phyloP scores from a whole-genome alignment of 1,140 invertebrate species.

The Orius laevigatus region DNA sequence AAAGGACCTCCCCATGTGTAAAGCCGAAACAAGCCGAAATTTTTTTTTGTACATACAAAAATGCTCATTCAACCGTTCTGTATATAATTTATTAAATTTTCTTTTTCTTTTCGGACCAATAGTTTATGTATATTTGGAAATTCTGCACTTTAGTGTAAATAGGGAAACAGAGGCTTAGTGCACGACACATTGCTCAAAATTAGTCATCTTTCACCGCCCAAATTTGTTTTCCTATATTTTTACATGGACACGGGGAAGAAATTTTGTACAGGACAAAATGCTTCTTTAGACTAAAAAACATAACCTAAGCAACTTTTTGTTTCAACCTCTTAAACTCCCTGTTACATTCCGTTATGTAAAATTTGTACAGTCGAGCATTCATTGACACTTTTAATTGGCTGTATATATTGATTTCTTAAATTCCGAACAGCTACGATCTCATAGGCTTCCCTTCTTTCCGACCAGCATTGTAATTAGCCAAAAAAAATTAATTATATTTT shows the following conservation, averaged over 20 bases:
- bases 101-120: constrained; percentile 9
- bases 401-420: too few species aligned
- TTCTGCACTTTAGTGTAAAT: constrained; percentile 5
- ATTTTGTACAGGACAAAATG: too few species aligned
- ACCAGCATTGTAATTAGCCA: not conserved
- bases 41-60: constrained; percentile 2
- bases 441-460: not conserved
- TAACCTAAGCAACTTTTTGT: too few species aligned
- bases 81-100: too few species aligned
- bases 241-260: not conserved
- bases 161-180: constrained; percentile 7
- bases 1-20: not conserved
- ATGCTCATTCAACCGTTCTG: too few species aligned
- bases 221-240: not conserved
- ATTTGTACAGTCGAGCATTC: too few species aligned
- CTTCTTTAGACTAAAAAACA: too few species aligned
- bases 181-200: constrained; percentile 14
- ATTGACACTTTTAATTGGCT: too few species aligned
- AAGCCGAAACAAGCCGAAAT: constrained; percentile 3
- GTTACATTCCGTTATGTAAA: too few species aligned
- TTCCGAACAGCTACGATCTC: too few species aligned
- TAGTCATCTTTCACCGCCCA: constrained; percentile 2
- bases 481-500: constrained; percentile 13
- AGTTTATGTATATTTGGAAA: constrained; percentile 10
- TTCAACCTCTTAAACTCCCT: too few species aligned